Base-by-base conservation (phyloP, 2,888 invertebrate genomes). In the Dugesia japonica region DNA sequence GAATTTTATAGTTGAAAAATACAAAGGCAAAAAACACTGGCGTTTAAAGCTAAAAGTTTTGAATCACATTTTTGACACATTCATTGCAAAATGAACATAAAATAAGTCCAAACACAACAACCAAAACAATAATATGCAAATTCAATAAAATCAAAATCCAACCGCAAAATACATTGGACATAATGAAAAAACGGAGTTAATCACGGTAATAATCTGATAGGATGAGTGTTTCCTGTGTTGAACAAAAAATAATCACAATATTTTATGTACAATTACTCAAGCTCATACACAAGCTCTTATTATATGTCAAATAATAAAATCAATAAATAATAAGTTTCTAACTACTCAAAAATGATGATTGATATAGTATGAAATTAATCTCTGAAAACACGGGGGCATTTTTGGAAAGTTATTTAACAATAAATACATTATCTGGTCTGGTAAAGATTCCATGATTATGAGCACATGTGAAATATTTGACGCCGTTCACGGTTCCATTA, bases 341-440 rank as follows among this genome's bases (percentile, higher is more conserved):
- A 56, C 56, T 56, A 56, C 56, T 9, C 56, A 23, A 4, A 56
- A 56, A 56, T 56, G 1, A n/a, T n/a, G n/a, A n/a, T 56, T 56
- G 20, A 13, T 4, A 20, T 20, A n/a, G n/a, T 56, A 56, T 4
- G 4, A n/a, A 56, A 56, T 56, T 56, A 23, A 20, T 23, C 23
- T 56, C 56, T 1, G 31, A 31, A 31, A 31, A 31, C 31, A 31
- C 31, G 31, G 31, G 31, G 31, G 13, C 13, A 56, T 56, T 38
- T 56, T 23, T n/a, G n/a, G 4, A 23, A 56, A 56, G 23, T 56
- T 56, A 56, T 56, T 56, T 56, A n/a, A 56, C 23, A 56, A 56
- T 56, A 56, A 56, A 56, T 56, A 56, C 56, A 56, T 56, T 56
- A 56, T 56, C 56, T 56, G 56, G 56, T 56, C 56, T 56, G 56